phyloP scores from a whole-genome alignment of 2,797 vertebrate species.

The Pristis pectinata region DNA sequence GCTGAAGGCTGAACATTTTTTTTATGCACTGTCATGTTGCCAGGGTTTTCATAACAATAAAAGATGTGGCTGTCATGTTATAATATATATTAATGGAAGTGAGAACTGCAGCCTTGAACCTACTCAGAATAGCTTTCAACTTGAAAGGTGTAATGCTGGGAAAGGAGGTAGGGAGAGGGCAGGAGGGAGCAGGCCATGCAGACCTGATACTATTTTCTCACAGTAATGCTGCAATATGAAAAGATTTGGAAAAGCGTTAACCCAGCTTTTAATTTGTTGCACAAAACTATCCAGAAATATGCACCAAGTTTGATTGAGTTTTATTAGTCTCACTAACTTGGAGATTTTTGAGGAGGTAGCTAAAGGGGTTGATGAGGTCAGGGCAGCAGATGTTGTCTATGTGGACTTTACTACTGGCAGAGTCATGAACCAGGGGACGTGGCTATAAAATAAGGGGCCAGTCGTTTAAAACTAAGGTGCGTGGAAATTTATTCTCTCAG shows the following conservation, averaged over 20 bases:
- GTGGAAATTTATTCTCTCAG: too few species aligned
- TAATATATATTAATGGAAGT: background rate
- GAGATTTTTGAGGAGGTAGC: too few species aligned
- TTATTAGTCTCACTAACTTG: too few species aligned
- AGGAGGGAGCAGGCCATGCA: background rate
- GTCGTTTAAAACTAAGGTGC: too few species aligned
- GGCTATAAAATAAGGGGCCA: too few species aligned
- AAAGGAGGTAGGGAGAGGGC: background rate
- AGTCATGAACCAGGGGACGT: too few species aligned
- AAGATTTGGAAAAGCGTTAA: background rate
- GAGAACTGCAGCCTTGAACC: background rate
- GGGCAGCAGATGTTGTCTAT: too few species aligned
- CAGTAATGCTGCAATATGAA: background rate
- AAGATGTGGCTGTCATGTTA: background rate
- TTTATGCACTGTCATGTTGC: background rate
- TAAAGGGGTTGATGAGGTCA: too few species aligned
- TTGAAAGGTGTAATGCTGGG: background rate
- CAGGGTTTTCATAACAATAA: background rate
- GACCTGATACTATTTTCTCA: too few species aligned
- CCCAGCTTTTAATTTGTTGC: background rate
- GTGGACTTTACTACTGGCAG: too few species aligned
- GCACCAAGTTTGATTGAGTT: too few species aligned
- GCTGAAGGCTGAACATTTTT: constrained; percentile 22
- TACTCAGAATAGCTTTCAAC: background rate
- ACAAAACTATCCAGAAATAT: background rate